Percentiles rank a stretch among this genome's conserved stretches.
These are phyloP conservation scores for Pycnomerus fuliginosus DNA, from an alignment of 2,888 invertebrate genomes.

Conservation along the genomic window DNA sequence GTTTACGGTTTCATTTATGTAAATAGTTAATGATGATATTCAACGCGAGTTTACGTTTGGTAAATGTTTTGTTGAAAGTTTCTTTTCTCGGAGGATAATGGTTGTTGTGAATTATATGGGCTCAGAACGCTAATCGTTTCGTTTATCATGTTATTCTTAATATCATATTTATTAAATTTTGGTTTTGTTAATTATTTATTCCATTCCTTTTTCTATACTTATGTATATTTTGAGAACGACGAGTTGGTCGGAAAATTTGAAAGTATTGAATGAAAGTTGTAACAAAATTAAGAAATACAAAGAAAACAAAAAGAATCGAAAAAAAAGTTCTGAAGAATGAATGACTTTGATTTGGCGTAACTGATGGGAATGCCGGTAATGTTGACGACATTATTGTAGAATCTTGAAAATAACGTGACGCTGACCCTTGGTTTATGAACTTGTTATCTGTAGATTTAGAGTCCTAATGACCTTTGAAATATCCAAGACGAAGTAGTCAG, in stretches of 20 bases:
- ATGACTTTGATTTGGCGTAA: not conserved
- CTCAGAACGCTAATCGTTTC: too few relatives aligned
- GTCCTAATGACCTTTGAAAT: conserved; percentile 38
- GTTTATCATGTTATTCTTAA: too few relatives aligned
- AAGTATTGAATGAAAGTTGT: too few relatives aligned
- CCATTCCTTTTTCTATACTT: not conserved
- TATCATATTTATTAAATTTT: too few relatives aligned
- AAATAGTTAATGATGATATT: conserved; percentile 8
- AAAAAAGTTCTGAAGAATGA: not conserved
- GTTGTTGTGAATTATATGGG: too few relatives aligned
- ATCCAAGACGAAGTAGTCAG: conserved; percentile 27
- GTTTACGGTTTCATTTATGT: conserved; percentile 3
- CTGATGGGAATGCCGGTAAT: too few relatives aligned
- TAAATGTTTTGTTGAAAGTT: too few relatives aligned
- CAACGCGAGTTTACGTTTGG: too few relatives aligned
- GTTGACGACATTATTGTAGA: not conserved
- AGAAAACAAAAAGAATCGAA: not conserved
- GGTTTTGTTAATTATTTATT: too few relatives aligned
- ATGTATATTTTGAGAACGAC: not conserved
- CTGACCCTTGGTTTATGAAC: conserved; percentile 35
- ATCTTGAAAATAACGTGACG: not conserved
- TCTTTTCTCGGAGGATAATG: too few relatives aligned
- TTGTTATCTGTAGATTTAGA: conserved; percentile 37
- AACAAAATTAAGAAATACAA: not conserved
- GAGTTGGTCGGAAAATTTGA: not conserved